A percentile compares a stretch with the other conserved stretches of the same genome.
phyloP scores from a whole-genome alignment of 1,140 invertebrate species.

The Arctopsyche grandis region DNA sequence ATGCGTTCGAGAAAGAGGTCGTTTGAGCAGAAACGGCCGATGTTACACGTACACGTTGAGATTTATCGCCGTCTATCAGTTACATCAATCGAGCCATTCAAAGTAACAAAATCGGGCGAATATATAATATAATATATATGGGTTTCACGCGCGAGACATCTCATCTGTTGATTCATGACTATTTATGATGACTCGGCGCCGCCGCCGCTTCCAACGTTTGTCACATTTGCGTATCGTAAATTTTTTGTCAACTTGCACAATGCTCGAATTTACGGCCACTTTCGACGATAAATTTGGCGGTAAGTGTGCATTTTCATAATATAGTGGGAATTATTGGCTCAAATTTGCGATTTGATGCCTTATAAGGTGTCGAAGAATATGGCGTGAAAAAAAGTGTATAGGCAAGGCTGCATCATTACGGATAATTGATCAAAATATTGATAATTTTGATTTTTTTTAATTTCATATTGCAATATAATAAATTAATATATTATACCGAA shows the following conservation, averaged over 20 bases:
- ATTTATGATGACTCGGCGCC: constrained; percentile 29
- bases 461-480: too few species aligned
- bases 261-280: not conserved
- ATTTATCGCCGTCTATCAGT: constrained; percentile 39
- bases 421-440: constrained; percentile 25
- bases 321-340: not conserved
- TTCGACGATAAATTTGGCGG: not conserved
- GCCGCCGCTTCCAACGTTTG: not conserved
- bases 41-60: constrained; percentile 9
- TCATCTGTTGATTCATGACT: constrained; percentile 41
- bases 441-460: not conserved
- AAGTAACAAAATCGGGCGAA: constrained; percentile 31
- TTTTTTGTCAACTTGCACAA: not conserved
- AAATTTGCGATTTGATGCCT: not conserved
- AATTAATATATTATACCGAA: not conserved
- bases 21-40: constrained; percentile 9
- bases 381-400: not conserved
- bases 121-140: constrained; percentile 11
- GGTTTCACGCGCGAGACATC: constrained; percentile 27
- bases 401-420: constrained; percentile 8
- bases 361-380: too few species aligned
- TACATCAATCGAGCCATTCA: constrained; percentile 34
- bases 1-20: constrained; percentile 17
- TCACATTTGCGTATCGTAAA: not conserved
- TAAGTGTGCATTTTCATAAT: not conserved